phyloP scores from a whole-genome alignment of 2,113 vertebrate species.

The Noctilio leporinus region DNA sequence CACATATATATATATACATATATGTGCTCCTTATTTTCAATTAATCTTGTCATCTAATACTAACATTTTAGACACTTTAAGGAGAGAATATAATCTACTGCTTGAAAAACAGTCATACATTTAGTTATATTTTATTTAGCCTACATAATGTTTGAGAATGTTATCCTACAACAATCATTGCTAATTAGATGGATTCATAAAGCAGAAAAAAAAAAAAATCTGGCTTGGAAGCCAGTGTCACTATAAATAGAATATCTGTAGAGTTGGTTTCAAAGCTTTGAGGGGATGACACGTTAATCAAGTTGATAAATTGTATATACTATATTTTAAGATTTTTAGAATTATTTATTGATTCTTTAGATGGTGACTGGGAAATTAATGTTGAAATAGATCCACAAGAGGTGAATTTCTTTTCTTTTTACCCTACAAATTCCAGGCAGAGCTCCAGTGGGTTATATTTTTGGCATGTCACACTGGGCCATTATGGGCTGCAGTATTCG shows the following conservation, averaged over 20 bases:
- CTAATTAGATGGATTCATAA: constrained; percentile 20
- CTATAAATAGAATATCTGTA: neutral
- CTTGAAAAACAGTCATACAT: neutral
- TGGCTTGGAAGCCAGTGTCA: neutral
- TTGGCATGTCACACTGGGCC: neutral
- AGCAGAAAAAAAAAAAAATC: neutral
- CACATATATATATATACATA: no score
- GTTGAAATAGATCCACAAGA: neutral
- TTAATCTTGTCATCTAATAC: neutral
- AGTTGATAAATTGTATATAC: constrained; percentile 2
- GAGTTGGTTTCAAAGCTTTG: constrained; percentile 10
- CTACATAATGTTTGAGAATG: neutral
- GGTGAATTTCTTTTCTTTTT: neutral
- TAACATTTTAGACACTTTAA: neutral
- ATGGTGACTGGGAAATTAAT: constrained; percentile 16
- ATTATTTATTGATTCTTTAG: constrained; percentile 55
- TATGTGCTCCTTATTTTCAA: neutral
- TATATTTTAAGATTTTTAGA: constrained; percentile 19
- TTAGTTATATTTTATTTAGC: constrained; percentile 2
- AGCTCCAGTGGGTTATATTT: neutral
- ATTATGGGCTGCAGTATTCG: neutral
- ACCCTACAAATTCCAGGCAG: neutral
- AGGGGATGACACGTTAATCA: constrained; percentile 36
- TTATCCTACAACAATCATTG: neutral
- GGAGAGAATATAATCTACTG: neutral